These are phyloP conservation scores for Nyctalus aviator DNA, from an alignment of 2,797 vertebrate genomes.

Conservation along the genomic window DNA sequence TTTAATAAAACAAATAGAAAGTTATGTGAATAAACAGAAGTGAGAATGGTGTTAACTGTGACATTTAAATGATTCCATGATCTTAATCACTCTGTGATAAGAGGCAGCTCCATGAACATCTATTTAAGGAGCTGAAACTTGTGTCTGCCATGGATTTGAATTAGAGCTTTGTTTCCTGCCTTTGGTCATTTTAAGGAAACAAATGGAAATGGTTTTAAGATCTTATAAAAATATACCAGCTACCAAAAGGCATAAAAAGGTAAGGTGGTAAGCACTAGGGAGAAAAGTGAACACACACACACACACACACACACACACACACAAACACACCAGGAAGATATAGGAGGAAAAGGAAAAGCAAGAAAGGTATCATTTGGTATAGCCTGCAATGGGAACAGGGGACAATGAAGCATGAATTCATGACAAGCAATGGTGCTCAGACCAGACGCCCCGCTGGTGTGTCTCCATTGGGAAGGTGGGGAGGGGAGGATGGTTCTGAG, in stretches of 20 bases:
- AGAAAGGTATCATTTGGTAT: background rate
- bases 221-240: slow-evolving; percentile 86
- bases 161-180: slow-evolving; percentile 75
- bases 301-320: background rate
- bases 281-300: background rate
- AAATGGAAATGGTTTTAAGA: slow-evolving; percentile 85
- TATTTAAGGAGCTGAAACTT: slow-evolving; percentile 73
- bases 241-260: slow-evolving; percentile 52
- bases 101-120: slow-evolving; percentile 70
- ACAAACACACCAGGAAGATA: background rate
- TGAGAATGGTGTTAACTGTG: slow-evolving; percentile 69
- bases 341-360: background rate
- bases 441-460: background rate
- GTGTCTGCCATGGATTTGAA: slow-evolving; percentile 71
- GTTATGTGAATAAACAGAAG: slow-evolving; percentile 81
- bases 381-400: background rate
- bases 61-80: slow-evolving; percentile 78
- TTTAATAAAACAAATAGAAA: slow-evolving; percentile 75
- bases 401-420: background rate
- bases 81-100: slow-evolving; percentile 78
- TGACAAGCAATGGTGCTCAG: background rate
- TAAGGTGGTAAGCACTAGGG: background rate
- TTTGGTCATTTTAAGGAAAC: slow-evolving; percentile 69
- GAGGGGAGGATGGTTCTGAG: rapidly evolving
- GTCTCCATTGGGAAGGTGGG: background rate